Evolutionary conservation across 1,140 invertebrate genomes (phyloP).

Genomic region (Drosophila elegans): DNA sequence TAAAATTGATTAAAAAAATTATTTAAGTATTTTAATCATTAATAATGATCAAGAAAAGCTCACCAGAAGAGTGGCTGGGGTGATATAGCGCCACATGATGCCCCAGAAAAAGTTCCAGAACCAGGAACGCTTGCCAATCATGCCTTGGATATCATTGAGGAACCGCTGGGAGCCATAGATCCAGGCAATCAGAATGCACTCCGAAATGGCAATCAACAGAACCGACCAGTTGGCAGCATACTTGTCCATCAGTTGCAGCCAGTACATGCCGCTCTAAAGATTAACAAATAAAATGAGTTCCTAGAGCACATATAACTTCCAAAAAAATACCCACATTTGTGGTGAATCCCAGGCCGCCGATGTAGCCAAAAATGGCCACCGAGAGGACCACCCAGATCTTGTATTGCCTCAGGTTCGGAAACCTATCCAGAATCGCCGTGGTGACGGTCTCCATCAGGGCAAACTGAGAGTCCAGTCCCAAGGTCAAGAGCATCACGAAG

Average conservation of each 20-base stretch:
- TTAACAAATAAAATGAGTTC: neutral
- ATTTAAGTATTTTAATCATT: neutral
- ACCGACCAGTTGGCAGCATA: constrained; percentile 95
- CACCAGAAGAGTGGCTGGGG: constrained; percentile 90
- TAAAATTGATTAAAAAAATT: constrained; percentile 63
- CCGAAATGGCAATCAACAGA: constrained; percentile 91
- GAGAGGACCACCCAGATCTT: constrained; percentile 90
- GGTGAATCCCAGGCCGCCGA: constrained; percentile 91
- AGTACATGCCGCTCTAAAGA: constrained; percentile 92
- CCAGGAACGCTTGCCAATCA: constrained; percentile 91
- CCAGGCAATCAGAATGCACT: constrained; percentile 92
- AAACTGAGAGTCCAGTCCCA: constrained; percentile 93
- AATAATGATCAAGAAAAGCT: constrained; percentile 20
- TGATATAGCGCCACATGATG: constrained; percentile 91
- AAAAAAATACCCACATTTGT: constrained; percentile 87
- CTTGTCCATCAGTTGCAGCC: constrained; percentile 93
- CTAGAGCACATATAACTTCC: neutral
- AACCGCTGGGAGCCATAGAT: constrained; percentile 93
- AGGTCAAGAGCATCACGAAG: constrained; percentile 92
- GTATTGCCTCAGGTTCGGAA: constrained; percentile 89
- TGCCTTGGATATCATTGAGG: constrained; percentile 91
- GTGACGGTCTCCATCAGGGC: constrained; percentile 93
- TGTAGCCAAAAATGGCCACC: constrained; percentile 90
- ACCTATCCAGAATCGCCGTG: constrained; percentile 91
- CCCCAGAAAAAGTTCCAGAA: constrained; percentile 92